Percentiles rank a stretch among this genome's conserved stretches.
phyloP scores from a whole-genome alignment of 2,888 invertebrate genomes.

The Notocelia uddmanniana region DNA sequence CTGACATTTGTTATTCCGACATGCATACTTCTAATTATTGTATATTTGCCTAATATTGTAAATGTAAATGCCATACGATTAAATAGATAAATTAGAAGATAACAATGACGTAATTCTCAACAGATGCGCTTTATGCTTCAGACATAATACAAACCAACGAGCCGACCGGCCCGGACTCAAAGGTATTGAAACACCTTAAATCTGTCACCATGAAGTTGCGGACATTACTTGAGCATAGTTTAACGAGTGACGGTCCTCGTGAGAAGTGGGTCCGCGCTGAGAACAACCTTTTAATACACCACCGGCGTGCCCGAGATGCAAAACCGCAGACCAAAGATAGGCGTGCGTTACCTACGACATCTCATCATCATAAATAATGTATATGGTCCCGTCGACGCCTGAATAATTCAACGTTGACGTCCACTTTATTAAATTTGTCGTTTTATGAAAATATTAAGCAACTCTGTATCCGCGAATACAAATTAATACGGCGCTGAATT shows the following conservation, averaged over 20 bases:
- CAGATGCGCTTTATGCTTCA: neutral
- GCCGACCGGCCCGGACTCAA: neutral
- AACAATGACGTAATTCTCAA: neutral
- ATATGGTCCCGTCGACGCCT: constrained; percentile 71
- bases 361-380: constrained; percentile 84
- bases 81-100: too few relatives aligned
- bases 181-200: constrained; percentile 28
- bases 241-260: constrained; percentile 26
- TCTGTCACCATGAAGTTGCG: constrained; percentile 6
- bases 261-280: constrained; percentile 52
- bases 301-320: constrained; percentile 78
- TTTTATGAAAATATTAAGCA: constrained; percentile 74
- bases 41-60: too few relatives aligned
- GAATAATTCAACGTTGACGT: constrained; percentile 81
- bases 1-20: too few relatives aligned
- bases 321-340: constrained; percentile 78
- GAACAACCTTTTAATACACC: constrained; percentile 67
- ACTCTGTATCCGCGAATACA: constrained; percentile 59
- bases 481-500: constrained; percentile 69
- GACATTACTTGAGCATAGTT: constrained; percentile 29
- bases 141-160: neutral
- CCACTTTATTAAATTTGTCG: constrained; percentile 84
- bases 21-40: too few relatives aligned
- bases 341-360: constrained; percentile 77
- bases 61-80: too few relatives aligned